A percentile compares a stretch with the other conserved stretches of the same genome.
Conservation (phyloP, 2,113 vertebrate genomes). For the Coreoperca whiteheadi region DNA sequence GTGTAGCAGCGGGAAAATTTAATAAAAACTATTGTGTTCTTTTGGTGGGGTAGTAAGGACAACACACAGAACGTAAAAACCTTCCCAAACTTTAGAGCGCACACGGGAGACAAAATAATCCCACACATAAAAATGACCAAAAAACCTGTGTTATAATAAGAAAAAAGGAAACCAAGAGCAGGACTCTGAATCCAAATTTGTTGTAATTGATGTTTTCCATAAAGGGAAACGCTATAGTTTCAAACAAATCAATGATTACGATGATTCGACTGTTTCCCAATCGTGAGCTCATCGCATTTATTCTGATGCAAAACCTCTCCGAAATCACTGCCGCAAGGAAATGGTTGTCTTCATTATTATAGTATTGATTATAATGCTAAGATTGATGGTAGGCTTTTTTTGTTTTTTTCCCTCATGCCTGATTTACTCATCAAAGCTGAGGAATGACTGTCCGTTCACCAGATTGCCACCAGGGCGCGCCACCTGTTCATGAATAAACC, state of each 20-base stretch:
- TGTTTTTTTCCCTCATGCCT: not conserved
- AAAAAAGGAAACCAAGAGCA: too few relatives aligned
- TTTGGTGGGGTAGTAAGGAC: not conserved
- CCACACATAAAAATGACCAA: not conserved
- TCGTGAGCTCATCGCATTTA: not conserved
- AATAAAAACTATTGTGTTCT: too few relatives aligned
- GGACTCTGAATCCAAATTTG: too few relatives aligned
- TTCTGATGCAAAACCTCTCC: not conserved
- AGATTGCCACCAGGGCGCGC: conserved; percentile 28
- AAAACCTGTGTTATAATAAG: not conserved
- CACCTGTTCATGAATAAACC: conserved; percentile 8
- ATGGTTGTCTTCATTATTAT: not conserved
- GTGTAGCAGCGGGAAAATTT: not conserved
- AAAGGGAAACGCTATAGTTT: not conserved
- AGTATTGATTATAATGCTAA: not conserved
- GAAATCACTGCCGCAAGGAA: not conserved
- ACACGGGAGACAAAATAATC: not conserved
- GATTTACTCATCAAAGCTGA: not conserved
- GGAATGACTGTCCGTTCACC: not conserved
- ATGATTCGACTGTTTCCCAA: too few relatives aligned
- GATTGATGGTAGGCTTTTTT: not conserved
- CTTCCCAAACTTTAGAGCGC: not conserved
- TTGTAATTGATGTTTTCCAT: not conserved
- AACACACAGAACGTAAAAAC: too few relatives aligned
- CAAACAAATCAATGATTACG: too few relatives aligned